These are phyloP conservation scores for Theocolax elegans DNA, from an alignment of 1,140 invertebrate species.

Conservation along the genomic window DNA sequence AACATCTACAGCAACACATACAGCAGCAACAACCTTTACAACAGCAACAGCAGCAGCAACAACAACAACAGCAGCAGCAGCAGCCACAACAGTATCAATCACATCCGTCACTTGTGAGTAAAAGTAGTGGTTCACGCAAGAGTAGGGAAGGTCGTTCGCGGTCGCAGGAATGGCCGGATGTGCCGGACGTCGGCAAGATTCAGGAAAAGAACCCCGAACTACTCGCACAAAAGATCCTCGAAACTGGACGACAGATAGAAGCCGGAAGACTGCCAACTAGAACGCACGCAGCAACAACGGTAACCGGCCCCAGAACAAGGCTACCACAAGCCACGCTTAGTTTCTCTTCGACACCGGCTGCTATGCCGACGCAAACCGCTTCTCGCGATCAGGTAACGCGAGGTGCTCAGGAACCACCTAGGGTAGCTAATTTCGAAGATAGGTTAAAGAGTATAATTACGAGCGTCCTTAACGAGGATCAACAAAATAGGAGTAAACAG, in stretches of 20 bases:
- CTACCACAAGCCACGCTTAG: slow-evolving; percentile 62
- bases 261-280: slow-evolving; percentile 74
- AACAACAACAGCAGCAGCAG: slow-evolving; percentile 51
- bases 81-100: slow-evolving; percentile 51
- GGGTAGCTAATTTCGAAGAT: slow-evolving; percentile 90
- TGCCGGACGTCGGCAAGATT: slow-evolving; percentile 89
- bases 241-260: slow-evolving; percentile 88
- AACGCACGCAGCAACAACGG: slow-evolving; percentile 40
- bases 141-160: slow-evolving; percentile 78
- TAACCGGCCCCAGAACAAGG: slow-evolving; percentile 50
- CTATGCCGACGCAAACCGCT: slow-evolving; percentile 57
- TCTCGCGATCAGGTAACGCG: slow-evolving; percentile 57
- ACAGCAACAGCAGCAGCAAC: slow-evolving; percentile 49
- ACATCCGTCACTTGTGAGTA: slow-evolving; percentile 36
- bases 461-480: slow-evolving; percentile 88
- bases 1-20: slow-evolving; percentile 52
- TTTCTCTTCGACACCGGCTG: slow-evolving; percentile 45
- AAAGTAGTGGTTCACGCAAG: slow-evolving; percentile 69
- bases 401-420: slow-evolving; percentile 78
- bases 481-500: slow-evolving; percentile 69
- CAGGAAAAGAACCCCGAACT: slow-evolving; percentile 92
- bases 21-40: slow-evolving; percentile 52
- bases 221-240: slow-evolving; percentile 87
- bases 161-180: slow-evolving; percentile 90
- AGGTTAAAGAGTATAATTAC: slow-evolving; percentile 93